These are phyloP conservation scores for Peromyscus aztecus DNA, from an alignment of 2,797 vertebrate genomes.

Conservation along the genomic window DNA sequence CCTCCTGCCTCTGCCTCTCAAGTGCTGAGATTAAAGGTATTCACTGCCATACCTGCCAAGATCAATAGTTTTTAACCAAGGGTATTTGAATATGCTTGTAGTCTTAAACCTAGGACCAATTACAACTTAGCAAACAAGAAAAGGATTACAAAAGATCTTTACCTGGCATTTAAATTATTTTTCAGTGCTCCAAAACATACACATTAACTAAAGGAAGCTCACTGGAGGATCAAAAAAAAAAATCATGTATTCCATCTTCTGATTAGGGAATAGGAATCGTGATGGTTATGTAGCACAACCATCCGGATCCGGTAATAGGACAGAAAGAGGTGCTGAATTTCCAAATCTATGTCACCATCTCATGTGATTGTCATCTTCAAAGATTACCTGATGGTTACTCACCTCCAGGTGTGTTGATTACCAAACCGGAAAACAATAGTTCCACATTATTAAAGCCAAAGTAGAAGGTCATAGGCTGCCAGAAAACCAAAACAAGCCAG, in stretches of 20 bases:
- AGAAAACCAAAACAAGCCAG: slow-evolving; percentile 79
- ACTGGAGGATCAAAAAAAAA: background rate
- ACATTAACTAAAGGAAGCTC: slow-evolving; percentile 52
- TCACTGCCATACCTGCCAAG: background rate
- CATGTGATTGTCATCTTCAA: background rate
- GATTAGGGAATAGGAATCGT: background rate
- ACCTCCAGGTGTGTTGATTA: slow-evolving; percentile 97
- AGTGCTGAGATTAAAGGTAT: background rate
- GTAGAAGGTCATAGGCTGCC: slow-evolving; percentile 96
- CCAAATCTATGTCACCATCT: slow-evolving; percentile 38
- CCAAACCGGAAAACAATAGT: slow-evolving; percentile 93
- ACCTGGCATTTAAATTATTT: slow-evolving; percentile 54
- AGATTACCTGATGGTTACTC: slow-evolving; percentile 79
- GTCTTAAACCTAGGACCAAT: background rate
- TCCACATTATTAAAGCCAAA: slow-evolving; percentile 93
- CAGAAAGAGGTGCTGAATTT: slow-evolving; percentile 46
- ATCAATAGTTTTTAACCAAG: slow-evolving; percentile 22
- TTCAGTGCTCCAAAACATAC: slow-evolving; percentile 40
- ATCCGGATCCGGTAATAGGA: slow-evolving; percentile 11
- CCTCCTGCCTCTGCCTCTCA: background rate
- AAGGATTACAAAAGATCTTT: slow-evolving; percentile 27
- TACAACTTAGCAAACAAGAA: slow-evolving; percentile 63
- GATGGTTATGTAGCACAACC: background rate
- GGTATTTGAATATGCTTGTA: slow-evolving; percentile 5
- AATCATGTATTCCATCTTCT: background rate